Evolutionary conservation across 2,888 invertebrate genomes (phyloP).

Genomic region (Ferrisia virgata): DNA sequence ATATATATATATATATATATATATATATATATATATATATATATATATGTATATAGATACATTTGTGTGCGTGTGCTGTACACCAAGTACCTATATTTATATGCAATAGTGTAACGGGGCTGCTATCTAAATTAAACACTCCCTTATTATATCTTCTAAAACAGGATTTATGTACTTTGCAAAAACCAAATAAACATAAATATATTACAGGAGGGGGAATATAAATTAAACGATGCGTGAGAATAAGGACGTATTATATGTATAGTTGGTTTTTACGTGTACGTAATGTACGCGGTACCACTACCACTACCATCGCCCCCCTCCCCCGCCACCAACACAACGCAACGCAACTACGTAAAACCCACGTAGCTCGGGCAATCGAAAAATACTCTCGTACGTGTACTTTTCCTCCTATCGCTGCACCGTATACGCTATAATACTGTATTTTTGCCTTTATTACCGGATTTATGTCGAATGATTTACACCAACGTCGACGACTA

Average conservation of each 20-base stretch:
- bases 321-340: no score
- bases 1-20: no score
- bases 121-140: constrained; percentile 27
- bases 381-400: neutral
- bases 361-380: neutral
- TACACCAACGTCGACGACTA: constrained; percentile 7
- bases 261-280: no score
- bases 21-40: no score
- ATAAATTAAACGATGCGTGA: constrained; percentile 34
- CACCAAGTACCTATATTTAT: no score
- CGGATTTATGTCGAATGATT: constrained; percentile 26
- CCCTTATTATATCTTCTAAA: constrained; percentile 24
- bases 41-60: no score
- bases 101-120: neutral
- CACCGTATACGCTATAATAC: neutral
- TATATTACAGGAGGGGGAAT: neutral
- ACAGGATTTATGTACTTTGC: constrained; percentile 36
- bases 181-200: constrained; percentile 38
- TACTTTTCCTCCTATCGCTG: neutral
- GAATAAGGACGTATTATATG: neutral
- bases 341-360: no score
- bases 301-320: no score
- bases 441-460: neutral
- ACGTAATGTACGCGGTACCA: no score
- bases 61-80: no score